Base-by-base conservation (phyloP, 1,140 invertebrate species). In the Saccostrea glomerata region DNA sequence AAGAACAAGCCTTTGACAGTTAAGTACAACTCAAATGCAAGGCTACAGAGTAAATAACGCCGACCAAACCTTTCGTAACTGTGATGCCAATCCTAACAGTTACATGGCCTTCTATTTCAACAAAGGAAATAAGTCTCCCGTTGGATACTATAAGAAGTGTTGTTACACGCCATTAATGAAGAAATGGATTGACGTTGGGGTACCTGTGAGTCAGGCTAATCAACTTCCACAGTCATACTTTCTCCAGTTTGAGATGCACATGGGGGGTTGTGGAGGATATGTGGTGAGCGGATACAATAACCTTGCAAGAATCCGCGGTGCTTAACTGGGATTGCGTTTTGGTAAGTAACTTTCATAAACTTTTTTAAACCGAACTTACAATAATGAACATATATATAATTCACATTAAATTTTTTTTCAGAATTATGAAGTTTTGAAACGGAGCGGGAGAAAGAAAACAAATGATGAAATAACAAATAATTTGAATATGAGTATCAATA, bases 211-310 rank as follows among this genome's bases (percentile, higher is more conserved):
- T 23, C 17, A 5, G 20, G 60, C 60, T 66, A 20, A 23, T n/a
- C 60, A 66, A 20, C 60, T 66, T 66, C 60, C 86, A 9, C 47
- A 66, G 30, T 66, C 85, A 23, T 87, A 85, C 25, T 89, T 89
- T 63, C 23, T 86, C 20, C 58, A 63, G 12, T 87, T 85, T 85
- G 89, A 89, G 47, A 55, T 89, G n/a, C 86, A 87, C 30, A 73
- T 87, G 15, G 89, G 89, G 12, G 89, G 89, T 12, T 89, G 89
- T 66, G 89, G 89, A 13, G 89, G 82, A 55, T 89, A 85, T 63
- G 86, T 82, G 7, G 30, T 82, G 30, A 82, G 30, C 30, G 77
- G 77, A 82, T 82, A 82, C 77, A 82, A 82, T 40, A 82, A 12
- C 6, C 77, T 40, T 4, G 77, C 77, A 1, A 82, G 30, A 40